Percentiles rank a stretch among this genome's conserved stretches.
These are phyloP conservation scores for Rhinoraja longicauda DNA, from an alignment of 2,797 vertebrate species.

Conservation along the genomic window DNA sequence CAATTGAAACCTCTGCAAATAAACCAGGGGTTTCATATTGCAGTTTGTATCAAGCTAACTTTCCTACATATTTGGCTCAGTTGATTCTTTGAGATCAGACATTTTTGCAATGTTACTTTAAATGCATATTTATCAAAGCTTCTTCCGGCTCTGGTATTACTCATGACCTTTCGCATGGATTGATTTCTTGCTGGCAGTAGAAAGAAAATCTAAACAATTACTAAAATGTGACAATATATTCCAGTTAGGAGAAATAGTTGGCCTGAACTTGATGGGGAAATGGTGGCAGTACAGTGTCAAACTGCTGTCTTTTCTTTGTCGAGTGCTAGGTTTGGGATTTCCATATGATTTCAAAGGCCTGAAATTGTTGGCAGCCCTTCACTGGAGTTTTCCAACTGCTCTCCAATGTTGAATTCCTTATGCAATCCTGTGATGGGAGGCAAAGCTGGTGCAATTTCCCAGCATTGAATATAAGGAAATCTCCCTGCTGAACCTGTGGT, in stretches of 20 bases:
- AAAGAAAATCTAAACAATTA: background rate
- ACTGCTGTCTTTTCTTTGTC: no score
- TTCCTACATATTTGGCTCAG: background rate
- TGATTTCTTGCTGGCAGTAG: background rate
- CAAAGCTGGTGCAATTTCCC: no score
- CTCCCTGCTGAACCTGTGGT: no score
- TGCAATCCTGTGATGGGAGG: no score
- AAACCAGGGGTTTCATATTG: background rate
- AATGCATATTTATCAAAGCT: slow-evolving; percentile 7
- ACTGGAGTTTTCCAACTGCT: no score
- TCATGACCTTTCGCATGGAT: background rate
- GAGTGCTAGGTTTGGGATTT: no score
- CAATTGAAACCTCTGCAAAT: background rate
- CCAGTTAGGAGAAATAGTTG: background rate
- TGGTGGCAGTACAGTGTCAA: no score
- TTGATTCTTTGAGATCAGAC: background rate
- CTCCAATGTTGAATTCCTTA: no score
- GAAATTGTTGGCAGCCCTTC: no score
- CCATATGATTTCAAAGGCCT: no score
- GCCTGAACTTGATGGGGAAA: no score
- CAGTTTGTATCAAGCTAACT: background rate
- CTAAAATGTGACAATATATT: background rate
- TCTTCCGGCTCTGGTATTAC: background rate
- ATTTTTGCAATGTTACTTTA: background rate
- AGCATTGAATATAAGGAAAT: no score